These are phyloP conservation scores for Riptortus pedestris DNA, from an alignment of 1,140 invertebrate genomes.

Conservation along the genomic window DNA sequence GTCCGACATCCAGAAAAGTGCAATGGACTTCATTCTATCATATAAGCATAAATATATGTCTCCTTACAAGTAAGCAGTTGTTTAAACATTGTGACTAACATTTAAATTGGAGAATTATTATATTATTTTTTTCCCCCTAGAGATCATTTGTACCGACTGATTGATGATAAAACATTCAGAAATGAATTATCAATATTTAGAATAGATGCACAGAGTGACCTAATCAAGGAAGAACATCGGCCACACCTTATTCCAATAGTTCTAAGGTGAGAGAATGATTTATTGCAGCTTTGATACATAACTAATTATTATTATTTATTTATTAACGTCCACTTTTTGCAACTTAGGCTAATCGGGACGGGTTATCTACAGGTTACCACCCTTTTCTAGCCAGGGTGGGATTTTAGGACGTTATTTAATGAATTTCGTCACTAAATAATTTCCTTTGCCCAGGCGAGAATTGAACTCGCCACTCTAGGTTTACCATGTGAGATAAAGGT, in stretches of 20 bases:
- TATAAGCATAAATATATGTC: constrained; percentile 68
- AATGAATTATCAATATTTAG: constrained; percentile 69
- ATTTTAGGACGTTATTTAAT: no score
- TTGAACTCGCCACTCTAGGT: no score
- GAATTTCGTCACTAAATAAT: no score
- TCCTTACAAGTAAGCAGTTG: constrained; percentile 55
- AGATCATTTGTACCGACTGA: constrained; percentile 58
- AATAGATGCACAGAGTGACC: constrained; percentile 55
- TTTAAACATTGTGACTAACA: no score
- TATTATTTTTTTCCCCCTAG: constrained; percentile 29
- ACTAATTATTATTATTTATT: not conserved
- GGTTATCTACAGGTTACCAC: no score
- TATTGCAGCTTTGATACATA: not conserved
- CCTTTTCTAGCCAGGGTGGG: no score
- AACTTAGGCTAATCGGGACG: no score
- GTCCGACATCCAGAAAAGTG: constrained; percentile 65
- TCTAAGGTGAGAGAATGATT: constrained; percentile 49
- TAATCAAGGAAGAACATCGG: constrained; percentile 61
- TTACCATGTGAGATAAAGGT: no score
- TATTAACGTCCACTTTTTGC: no score
- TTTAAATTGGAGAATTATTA: constrained; percentile 11
- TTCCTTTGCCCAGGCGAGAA: no score
- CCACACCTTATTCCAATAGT: constrained; percentile 65
- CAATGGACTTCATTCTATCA: constrained; percentile 71
- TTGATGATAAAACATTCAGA: constrained; percentile 81